phyloP scores from a whole-genome alignment of 1,140 invertebrate species.

The Ephestia elutella region DNA sequence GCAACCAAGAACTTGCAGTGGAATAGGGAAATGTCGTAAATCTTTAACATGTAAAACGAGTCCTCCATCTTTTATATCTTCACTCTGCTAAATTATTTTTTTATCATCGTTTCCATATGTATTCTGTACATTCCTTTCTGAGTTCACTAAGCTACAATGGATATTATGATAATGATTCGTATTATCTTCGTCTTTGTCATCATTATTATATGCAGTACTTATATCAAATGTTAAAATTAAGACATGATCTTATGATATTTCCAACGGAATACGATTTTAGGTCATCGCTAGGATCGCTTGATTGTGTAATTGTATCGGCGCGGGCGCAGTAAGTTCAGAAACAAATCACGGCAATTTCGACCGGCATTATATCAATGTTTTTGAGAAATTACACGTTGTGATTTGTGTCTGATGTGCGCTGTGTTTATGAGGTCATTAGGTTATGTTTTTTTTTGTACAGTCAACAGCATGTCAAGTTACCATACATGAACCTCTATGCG shows the following conservation, averaged over 20 bases:
- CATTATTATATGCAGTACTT: not conserved
- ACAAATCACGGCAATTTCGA: conserved; percentile 56
- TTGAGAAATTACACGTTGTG: conserved; percentile 40
- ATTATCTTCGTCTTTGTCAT: too few species aligned
- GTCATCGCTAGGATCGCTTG: conserved; percentile 30
- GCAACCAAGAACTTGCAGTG: too few species aligned
- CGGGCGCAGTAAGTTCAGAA: conserved; percentile 31
- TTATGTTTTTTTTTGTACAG: conserved; percentile 16
- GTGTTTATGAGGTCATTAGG: conserved; percentile 29
- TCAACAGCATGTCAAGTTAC: too few species aligned
- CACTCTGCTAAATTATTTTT: too few species aligned
- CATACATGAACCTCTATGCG: too few species aligned
- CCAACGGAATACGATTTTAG: conserved; percentile 1
- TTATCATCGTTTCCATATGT: too few species aligned
- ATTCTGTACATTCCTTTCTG: too few species aligned
- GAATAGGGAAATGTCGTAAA: too few species aligned
- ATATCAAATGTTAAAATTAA: not conserved
- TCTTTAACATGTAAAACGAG: too few species aligned
- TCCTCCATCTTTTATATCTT: too few species aligned
- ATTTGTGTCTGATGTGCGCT: conserved; percentile 21
- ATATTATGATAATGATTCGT: too few species aligned
- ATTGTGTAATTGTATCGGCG: conserved; percentile 52
- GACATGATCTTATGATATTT: conserved; percentile 1
- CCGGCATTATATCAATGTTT: conserved; percentile 39
- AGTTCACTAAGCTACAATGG: too few species aligned